Percentiles rank a stretch among this genome's conserved stretches.
phyloP scores from a whole-genome alignment of 2,113 vertebrate species.

The Mus spicilegus region DNA sequence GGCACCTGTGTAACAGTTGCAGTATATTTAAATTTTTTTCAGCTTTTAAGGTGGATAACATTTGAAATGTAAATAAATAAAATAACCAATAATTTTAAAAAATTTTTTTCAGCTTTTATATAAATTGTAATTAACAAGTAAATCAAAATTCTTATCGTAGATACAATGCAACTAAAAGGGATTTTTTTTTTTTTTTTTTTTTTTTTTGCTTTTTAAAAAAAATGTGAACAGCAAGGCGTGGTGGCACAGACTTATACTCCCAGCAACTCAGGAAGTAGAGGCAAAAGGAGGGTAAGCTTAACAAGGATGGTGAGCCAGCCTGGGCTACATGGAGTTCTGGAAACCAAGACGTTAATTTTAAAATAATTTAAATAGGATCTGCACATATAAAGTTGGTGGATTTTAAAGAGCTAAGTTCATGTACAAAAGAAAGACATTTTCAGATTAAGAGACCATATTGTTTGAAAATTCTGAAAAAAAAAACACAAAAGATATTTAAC shows the following conservation, averaged over 20 bases:
- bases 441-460: background rate
- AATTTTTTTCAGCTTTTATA: background rate
- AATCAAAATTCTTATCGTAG: background rate
- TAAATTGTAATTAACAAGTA: background rate
- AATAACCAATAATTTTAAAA: no score
- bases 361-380: background rate
- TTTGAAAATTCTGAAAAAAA: conserved; percentile 45
- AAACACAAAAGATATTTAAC: background rate
- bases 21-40: background rate
- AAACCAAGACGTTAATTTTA: background rate
- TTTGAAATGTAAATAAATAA: no score
- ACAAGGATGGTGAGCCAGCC: background rate
- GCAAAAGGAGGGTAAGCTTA: no score
- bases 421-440: background rate
- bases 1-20: background rate
- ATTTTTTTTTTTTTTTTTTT: no score
- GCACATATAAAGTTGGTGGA: background rate
- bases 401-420: conserved; percentile 19
- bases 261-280: background rate
- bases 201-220: background rate
- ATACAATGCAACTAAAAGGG: background rate
- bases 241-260: background rate
- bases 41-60: background rate
- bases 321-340: background rate
- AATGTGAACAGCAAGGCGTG: background rate